Percentiles rank a stretch among this genome's conserved stretches.
Evolutionary conservation across 2,888 invertebrate species (phyloP).

Genomic region (Euplagia quadripunctaria): DNA sequence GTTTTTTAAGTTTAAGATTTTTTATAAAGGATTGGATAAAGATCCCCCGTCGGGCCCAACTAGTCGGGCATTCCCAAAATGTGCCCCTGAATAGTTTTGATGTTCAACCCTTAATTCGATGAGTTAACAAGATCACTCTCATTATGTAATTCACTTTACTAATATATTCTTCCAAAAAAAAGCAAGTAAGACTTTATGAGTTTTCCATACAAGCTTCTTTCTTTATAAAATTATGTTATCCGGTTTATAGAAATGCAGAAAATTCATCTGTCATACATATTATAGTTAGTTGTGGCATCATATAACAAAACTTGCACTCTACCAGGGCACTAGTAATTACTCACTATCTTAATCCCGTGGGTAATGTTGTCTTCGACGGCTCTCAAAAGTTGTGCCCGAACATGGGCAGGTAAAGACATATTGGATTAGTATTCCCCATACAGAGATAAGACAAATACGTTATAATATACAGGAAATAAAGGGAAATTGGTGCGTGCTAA

Average conservation of each 20-base stretch:
- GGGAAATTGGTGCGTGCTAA: too few species aligned
- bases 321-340: conserved; percentile 28
- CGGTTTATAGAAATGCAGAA: neutral
- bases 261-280: neutral
- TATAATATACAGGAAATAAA: conserved; percentile 5
- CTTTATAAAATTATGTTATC: too few species aligned
- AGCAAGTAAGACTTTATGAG: too few species aligned
- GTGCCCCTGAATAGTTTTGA: too few species aligned
- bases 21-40: too few species aligned
- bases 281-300: neutral
- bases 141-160: too few species aligned
- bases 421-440: conserved; percentile 27
- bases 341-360: conserved; percentile 33
- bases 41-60: too few species aligned
- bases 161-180: too few species aligned
- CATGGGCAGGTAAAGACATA: conserved; percentile 25
- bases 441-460: conserved; percentile 6
- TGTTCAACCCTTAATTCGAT: too few species aligned
- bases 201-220: too few species aligned
- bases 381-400: conserved; percentile 35
- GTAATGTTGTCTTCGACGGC: conserved; percentile 26
- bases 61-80: too few species aligned
- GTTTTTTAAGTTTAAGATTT: neutral
- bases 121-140: too few species aligned
- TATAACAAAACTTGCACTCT: neutral